A percentile compares a stretch with the other conserved stretches of the same genome.
These are phyloP conservation scores for Cephus pulcher DNA, from an alignment of 2,888 invertebrate species.

Conservation along the genomic window DNA sequence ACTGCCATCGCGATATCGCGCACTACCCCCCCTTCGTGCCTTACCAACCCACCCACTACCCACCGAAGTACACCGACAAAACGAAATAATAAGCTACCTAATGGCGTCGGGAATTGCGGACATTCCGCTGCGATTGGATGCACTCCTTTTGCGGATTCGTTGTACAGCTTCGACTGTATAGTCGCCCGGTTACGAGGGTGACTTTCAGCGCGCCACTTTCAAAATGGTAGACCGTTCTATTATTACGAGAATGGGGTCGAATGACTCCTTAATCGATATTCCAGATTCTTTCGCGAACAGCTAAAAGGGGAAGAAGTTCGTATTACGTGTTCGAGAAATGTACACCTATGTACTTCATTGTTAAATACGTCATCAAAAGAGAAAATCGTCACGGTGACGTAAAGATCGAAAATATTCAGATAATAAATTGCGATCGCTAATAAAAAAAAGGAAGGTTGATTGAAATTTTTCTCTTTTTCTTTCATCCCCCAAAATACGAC, in stretches of 20 bases:
- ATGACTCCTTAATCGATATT: constrained; percentile 56
- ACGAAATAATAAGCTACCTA: constrained; percentile 59
- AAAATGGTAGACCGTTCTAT: constrained; percentile 23
- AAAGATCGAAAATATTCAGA: background rate
- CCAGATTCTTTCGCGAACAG: constrained; percentile 29
- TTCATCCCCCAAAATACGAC: background rate
- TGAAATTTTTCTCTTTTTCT: background rate
- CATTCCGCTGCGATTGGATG: constrained; percentile 58
- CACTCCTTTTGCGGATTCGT: constrained; percentile 38
- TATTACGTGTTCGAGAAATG: background rate
- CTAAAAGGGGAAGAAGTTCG: background rate
- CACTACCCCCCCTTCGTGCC: background rate
- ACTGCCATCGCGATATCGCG: background rate
- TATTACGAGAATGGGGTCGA: constrained; percentile 33
- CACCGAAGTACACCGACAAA: constrained; percentile 32
- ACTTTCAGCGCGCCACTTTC: constrained; percentile 10
- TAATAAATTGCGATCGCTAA: background rate
- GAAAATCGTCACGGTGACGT: background rate
- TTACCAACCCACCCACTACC: background rate
- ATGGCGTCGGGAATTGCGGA: constrained; percentile 53
- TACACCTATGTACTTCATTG: background rate
- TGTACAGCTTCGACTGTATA: constrained; percentile 39
- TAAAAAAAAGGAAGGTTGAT: background rate
- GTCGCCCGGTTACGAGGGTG: constrained; percentile 21
- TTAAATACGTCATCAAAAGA: background rate